Evolutionary conservation across 2,797 vertebrate genomes (phyloP).

Genomic region (Catamblyrhynchus diadema): DNA sequence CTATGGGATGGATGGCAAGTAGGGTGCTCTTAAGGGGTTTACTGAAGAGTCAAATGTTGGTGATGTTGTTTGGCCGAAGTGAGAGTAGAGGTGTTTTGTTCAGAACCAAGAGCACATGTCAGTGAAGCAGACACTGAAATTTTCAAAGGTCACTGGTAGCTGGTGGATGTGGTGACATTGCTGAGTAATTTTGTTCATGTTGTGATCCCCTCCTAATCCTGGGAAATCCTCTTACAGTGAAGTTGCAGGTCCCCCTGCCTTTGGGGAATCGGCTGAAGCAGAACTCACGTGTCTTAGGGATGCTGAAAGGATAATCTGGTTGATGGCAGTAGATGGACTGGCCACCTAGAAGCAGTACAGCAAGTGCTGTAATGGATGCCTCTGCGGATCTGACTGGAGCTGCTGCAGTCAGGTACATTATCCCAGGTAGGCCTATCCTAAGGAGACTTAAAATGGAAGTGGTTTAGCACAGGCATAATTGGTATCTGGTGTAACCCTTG

Average conservation of each 20-base stretch:
- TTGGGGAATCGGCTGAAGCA: background rate
- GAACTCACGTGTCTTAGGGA: accelerated
- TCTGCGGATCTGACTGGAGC: background rate
- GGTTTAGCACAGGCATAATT: background rate
- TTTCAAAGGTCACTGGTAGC: background rate
- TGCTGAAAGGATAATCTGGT: background rate
- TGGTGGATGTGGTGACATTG: background rate
- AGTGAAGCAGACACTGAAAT: background rate
- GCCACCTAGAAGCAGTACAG: background rate
- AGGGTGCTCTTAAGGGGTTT: background rate
- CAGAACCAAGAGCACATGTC: background rate
- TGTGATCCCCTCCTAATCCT: background rate
- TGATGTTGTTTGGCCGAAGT: background rate
- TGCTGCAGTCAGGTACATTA: background rate
- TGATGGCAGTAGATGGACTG: background rate
- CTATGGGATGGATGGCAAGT: background rate
- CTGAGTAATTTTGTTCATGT: background rate
- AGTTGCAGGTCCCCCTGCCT: background rate
- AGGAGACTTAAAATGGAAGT: background rate
- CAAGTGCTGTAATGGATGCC: background rate
- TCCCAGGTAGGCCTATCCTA: background rate
- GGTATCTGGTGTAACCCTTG: background rate
- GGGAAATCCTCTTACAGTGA: background rate
- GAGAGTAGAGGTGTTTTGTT: background rate
- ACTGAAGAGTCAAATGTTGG: background rate